Percentiles rank a stretch among this genome's conserved stretches.
These are phyloP conservation scores for Scomber scombrus DNA, from an alignment of 2,113 vertebrate genomes.

Conservation along the genomic window DNA sequence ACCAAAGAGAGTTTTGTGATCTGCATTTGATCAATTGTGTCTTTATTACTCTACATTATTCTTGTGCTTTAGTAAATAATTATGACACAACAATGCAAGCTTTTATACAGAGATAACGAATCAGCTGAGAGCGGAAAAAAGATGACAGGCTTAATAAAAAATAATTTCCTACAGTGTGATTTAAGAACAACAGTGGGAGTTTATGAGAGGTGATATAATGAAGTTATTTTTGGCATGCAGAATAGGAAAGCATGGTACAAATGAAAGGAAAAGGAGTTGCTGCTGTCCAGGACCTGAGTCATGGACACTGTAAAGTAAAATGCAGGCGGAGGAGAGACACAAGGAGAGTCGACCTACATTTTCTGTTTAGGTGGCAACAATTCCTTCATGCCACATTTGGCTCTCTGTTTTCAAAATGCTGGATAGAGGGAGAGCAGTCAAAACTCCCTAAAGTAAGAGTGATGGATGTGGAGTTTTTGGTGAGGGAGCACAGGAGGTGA, in stretches of 20 bases:
- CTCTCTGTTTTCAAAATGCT: conserved; percentile 18
- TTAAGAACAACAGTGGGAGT: neutral
- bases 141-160: neutral
- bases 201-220: conserved; percentile 7
- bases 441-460: neutral
- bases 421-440: neutral
- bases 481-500: neutral
- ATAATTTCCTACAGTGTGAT: neutral
- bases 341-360: conserved; percentile 24
- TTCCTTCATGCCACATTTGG: neutral
- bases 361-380: conserved; percentile 29
- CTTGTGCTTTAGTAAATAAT: neutral
- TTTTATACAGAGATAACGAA: neutral
- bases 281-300: conserved; percentile 19
- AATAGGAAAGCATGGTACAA: neutral
- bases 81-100: neutral
- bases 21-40: neutral
- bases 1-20: neutral
- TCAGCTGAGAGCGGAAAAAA: neutral
- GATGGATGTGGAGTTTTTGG: conserved; percentile 31
- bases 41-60: neutral
- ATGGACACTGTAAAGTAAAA: conserved; percentile 1
- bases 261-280: neutral
- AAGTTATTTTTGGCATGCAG: conserved; percentile 14
- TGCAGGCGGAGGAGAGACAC: neutral